Conservation (phyloP, 2,888 invertebrate species). For the Clistopyga incitator region DNA sequence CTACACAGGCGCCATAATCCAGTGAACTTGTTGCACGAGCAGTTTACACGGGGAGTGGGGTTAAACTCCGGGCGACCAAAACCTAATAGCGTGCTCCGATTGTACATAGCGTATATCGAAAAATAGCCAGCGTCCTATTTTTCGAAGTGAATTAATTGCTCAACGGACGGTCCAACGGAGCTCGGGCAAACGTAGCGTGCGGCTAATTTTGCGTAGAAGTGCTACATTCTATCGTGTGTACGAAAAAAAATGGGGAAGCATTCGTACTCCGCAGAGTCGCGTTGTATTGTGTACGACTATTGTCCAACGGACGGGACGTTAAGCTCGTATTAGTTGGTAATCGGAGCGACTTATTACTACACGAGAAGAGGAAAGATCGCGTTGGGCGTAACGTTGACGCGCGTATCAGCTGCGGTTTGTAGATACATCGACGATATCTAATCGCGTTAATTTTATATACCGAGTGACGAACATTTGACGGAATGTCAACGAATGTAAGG, state of each 20-base stretch:
- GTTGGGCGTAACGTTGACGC: constrained; percentile 27
- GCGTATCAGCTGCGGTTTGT: background rate
- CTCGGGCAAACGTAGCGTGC: background rate
- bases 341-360: background rate
- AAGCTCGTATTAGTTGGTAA: constrained; percentile 1
- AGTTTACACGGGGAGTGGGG: background rate
- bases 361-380: constrained; percentile 14
- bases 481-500: constrained; percentile 39
- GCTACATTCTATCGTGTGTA: background rate
- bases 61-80: background rate
- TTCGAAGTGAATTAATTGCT: background rate
- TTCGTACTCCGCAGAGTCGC: constrained; percentile 16
- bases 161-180: background rate
- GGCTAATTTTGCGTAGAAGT: background rate
- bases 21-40: constrained; percentile 43
- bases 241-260: constrained; percentile 26
- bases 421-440: background rate
- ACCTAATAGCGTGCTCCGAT: constrained; percentile 6
- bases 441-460: background rate
- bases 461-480: constrained; percentile 4
- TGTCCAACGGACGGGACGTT: constrained; percentile 7
- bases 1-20: constrained; percentile 25
- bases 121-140: background rate
- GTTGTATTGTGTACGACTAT: constrained; percentile 13
- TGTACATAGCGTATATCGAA: background rate